Conservation (phyloP, 2,888 invertebrate genomes). For the Helicoverpa assulta region DNA sequence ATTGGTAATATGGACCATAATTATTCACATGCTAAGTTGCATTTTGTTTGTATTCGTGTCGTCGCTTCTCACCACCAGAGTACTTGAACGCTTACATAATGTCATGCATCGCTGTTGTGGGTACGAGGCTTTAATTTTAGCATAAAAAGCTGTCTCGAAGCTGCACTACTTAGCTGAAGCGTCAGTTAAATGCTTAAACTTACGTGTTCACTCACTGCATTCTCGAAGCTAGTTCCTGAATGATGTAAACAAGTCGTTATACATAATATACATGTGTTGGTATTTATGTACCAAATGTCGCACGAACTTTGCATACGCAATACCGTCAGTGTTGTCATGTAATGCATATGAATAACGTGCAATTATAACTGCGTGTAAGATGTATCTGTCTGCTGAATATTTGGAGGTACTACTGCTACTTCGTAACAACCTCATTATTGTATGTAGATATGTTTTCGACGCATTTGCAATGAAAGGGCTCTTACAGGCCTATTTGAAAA, state of each 20-base stretch:
- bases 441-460: no score
- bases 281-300: conserved; percentile 7
- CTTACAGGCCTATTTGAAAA: no score
- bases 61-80: background rate
- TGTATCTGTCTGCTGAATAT: conserved; percentile 3
- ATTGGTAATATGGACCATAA: background rate
- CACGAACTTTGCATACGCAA: conserved; percentile 37
- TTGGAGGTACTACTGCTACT: background rate
- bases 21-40: conserved; percentile 2
- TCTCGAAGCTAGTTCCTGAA: conserved; percentile 21
- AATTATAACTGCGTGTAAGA: conserved; percentile 26
- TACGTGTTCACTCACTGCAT: conserved; percentile 29
- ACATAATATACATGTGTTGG: background rate
- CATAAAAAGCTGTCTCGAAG: conserved; percentile 41
- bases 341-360: conserved; percentile 39
- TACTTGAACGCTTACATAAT: background rate
- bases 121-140: conserved; percentile 20
- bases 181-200: conserved; percentile 43
- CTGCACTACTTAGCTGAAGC: conserved; percentile 41
- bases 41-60: background rate
- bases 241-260: conserved; percentile 13
- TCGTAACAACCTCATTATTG: no score
- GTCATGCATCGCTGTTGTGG: background rate
- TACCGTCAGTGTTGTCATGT: conserved; percentile 25
- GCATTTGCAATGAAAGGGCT: no score